Evolutionary conservation across 1,140 invertebrate genomes (phyloP), one percentile per base, ranked within the genome.

Genomic region (Cotesia typhae): DNA sequence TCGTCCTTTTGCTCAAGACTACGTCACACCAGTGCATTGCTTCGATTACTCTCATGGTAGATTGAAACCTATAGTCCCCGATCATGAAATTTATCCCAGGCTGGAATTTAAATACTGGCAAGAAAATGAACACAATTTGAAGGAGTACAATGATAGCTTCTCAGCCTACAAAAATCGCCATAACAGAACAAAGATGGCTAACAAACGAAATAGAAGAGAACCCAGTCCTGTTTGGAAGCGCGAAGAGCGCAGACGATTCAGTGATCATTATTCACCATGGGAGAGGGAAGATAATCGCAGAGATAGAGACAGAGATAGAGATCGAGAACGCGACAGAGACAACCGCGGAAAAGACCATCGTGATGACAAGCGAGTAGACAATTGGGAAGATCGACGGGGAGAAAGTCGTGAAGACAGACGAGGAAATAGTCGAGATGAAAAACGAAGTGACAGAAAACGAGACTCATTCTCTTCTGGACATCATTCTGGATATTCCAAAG

Each of bases 41-140:
- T 87, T 81, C 51, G 86, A 87, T 70, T 87, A 87, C 52, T 77
- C 76, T 5, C 85, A 87, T 63, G 85, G 85, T 3, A 80, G 79
- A 28, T 53, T 83, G 17, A 87, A 83, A 67, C 86, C 85, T 0
- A 69, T 67, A 20, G 77, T 83, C 47, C 78, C 81, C 0, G 80
- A 84, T 51, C 78, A 80, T 38, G 75, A 82, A 9, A 52, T 79
- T 2, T 67, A 76, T 6, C 67, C 74, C 4, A 79, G 77, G 14
- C 78, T 66, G 70, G 84, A 86, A 70, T 86, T 84, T 63, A 82
- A 77, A 12, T 72, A 85, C 36, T 87, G 87, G 87, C 81, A 84
- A 57, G 81, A 88, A 75, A 83, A 72, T 70, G 86, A 87, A 71
- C 79, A 87, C 41, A 85, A 85, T 77, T 65, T 84, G 53, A 75